Evolutionary conservation across 2,113 vertebrate species (phyloP).

Genomic region (Spheniscus mendiculus): DNA sequence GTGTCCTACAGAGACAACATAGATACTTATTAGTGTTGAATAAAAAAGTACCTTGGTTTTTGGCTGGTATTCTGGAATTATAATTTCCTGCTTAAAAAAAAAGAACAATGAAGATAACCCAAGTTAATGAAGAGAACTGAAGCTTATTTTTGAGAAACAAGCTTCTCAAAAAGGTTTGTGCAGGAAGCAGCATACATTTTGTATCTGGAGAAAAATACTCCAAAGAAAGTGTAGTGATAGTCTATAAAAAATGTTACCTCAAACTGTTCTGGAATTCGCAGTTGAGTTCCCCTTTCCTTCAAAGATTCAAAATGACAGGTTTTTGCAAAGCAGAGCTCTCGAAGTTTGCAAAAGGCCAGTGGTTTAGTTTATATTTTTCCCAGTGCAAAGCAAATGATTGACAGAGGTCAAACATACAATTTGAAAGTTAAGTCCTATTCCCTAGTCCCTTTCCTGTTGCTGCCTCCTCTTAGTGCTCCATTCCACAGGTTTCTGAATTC

Average conservation of each 20-base stretch:
- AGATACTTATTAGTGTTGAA: neutral
- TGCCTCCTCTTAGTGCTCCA: neutral
- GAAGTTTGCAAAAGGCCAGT: neutral
- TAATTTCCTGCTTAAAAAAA: neutral
- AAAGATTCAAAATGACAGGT: neutral
- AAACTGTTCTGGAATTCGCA: neutral
- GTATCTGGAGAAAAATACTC: neutral
- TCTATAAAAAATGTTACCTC: neutral
- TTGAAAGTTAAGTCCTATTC: neutral
- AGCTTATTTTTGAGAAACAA: too few species aligned
- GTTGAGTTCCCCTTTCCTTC: neutral
- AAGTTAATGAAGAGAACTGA: neutral
- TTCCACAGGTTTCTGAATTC: neutral
- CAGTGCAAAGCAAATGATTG: neutral
- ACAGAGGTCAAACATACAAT: neutral
- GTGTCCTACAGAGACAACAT: neutral
- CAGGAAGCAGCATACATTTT: neutral
- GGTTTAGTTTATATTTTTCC: neutral
- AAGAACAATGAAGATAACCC: neutral
- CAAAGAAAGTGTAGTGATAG: neutral
- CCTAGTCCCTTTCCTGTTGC: neutral
- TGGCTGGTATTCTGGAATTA: neutral
- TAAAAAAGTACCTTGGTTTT: neutral
- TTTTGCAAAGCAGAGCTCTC: neutral
- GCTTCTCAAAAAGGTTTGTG: neutral